These are phyloP conservation scores for Anas acuta DNA, from an alignment of 2,797 vertebrate species.

Conservation along the genomic window DNA sequence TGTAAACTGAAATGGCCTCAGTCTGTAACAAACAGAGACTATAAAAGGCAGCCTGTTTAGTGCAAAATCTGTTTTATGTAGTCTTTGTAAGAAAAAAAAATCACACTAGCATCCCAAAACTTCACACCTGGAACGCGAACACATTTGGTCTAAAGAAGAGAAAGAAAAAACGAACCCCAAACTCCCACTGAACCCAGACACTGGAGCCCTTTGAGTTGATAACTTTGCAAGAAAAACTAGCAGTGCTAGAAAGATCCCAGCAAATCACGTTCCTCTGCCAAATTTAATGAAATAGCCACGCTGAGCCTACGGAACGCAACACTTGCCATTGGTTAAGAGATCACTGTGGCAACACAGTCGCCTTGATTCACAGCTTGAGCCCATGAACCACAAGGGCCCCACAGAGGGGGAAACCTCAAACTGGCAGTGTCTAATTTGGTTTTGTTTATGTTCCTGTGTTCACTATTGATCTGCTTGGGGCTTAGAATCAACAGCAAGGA, in stretches of 20 bases:
- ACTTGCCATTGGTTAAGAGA: conserved; percentile 18
- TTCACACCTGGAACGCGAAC: neutral
- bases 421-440: conserved; percentile 60
- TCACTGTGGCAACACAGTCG: conserved; percentile 42
- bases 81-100: neutral
- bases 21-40: conserved; percentile 3
- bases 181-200: neutral
- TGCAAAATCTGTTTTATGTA: conserved; percentile 18
- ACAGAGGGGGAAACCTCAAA: conserved; percentile 65
- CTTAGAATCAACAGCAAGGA: conserved; percentile 35
- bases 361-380: conserved; percentile 58
- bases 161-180: neutral
- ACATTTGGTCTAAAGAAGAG: neutral
- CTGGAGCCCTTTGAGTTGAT: neutral
- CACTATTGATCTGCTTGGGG: conserved; percentile 26
- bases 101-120: neutral
- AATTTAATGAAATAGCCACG: neutral
- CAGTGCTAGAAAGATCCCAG: neutral
- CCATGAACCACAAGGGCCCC: conserved; percentile 56
- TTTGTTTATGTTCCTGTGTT: conserved; percentile 53
- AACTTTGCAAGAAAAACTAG: neutral
- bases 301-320: neutral
- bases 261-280: neutral
- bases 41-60: conserved; percentile 60
- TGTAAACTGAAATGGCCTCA: conserved; percentile 45